Evolutionary conservation across 2,888 invertebrate species (phyloP).

Genomic region (Adelognathus sp.): DNA sequence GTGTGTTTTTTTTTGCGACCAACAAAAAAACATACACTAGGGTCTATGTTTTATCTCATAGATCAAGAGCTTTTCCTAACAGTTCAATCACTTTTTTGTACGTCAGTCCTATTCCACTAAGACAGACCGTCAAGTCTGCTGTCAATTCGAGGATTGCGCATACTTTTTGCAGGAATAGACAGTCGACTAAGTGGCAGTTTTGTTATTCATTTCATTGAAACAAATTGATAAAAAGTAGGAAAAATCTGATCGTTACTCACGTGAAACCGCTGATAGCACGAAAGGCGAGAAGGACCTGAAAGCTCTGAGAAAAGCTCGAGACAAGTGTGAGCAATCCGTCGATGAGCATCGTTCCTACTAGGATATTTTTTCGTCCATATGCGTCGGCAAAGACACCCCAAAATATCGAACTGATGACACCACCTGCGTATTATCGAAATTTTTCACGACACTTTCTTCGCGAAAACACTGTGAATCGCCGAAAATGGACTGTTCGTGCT

Average conservation of each 20-base stretch:
- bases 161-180: no score
- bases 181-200: no score
- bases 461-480: background rate
- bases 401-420: slow-evolving; percentile 88
- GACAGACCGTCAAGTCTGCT: no score
- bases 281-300: slow-evolving; percentile 84
- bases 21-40: no score
- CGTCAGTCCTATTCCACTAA: no score
- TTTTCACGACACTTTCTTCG: background rate
- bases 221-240: background rate
- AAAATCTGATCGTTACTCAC: slow-evolving; percentile 68
- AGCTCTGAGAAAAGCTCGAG: slow-evolving; percentile 85
- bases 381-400: slow-evolving; percentile 92
- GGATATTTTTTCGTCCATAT: slow-evolving; percentile 85
- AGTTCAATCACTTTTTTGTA: no score
- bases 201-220: background rate
- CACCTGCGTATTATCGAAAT: slow-evolving; percentile 80
- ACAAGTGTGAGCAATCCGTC: slow-evolving; percentile 83
- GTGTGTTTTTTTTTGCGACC: no score
- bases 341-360: slow-evolving; percentile 82
- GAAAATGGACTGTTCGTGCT: background rate
- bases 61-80: no score
- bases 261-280: slow-evolving; percentile 86
- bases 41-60: no score
- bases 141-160: no score